Percentiles rank a stretch among this genome's conserved stretches.
phyloP scores from a whole-genome alignment of 1,140 invertebrate genomes.

The Drosophila cardini region DNA sequence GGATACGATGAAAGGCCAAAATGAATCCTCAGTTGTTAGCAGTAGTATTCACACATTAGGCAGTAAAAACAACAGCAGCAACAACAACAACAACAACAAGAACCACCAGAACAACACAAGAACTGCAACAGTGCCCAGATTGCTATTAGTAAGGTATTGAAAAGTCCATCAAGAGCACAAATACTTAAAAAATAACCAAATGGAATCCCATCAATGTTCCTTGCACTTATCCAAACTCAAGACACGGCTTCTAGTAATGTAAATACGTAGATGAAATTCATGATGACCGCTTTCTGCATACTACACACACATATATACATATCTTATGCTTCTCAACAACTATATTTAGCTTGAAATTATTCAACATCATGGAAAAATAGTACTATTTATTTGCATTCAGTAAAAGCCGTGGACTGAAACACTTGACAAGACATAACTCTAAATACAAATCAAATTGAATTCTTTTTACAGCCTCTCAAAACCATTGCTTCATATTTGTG shows the following conservation, averaged over 20 bases:
- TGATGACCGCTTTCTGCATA: constrained; percentile 31
- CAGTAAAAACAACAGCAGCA: constrained; percentile 57
- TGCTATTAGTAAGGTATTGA: constrained; percentile 84
- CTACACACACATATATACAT: constrained; percentile 27
- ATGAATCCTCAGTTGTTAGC: constrained; percentile 21
- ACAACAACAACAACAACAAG: constrained; percentile 48
- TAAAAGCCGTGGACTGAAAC: constrained; percentile 19
- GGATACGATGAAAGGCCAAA: constrained; percentile 43
- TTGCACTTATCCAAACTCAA: constrained; percentile 42
- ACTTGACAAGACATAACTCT: constrained; percentile 52
- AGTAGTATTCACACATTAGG: constrained; percentile 49
- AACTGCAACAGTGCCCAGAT: constrained; percentile 71
- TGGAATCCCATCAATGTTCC: constrained; percentile 40
- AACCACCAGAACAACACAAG: constrained; percentile 55
- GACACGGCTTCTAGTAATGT: constrained; percentile 41
- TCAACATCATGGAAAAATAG: constrained; percentile 3
- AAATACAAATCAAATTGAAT: constrained; percentile 71
- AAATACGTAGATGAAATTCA: constrained; percentile 41
- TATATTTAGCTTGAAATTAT: constrained; percentile 20
- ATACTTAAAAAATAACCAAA: constrained; percentile 12
- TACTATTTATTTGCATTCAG: constrained; percentile 52
- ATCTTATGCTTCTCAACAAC: constrained; percentile 7
- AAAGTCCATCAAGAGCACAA: constrained; percentile 13
- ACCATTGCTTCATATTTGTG: constrained; percentile 80
- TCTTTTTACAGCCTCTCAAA: constrained; percentile 80